Evolutionary conservation across 2,888 invertebrate species (phyloP).

Genomic region (Ypsolopha sequella): DNA sequence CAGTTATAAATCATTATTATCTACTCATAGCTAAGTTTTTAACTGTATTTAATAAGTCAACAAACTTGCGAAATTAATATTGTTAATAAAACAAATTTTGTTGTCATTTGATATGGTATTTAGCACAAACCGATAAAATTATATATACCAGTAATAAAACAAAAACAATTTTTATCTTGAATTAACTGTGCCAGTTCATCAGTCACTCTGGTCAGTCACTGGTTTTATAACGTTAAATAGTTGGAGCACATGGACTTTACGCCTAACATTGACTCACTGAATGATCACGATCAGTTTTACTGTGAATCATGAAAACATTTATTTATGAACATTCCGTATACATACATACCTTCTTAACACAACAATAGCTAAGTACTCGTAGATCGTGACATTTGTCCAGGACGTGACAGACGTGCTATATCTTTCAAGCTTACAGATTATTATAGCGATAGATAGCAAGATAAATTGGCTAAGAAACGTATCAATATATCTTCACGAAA

Average conservation of each 20-base stretch:
- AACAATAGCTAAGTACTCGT: background rate
- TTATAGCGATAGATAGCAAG: no score
- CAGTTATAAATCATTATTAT: no score
- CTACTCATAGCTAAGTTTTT: background rate
- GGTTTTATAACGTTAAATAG: background rate
- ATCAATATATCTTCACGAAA: no score
- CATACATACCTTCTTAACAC: no score
- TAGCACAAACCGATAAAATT: no score
- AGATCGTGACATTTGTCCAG: constrained; percentile 9
- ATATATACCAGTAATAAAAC: background rate
- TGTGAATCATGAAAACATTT: no score
- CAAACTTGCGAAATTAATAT: background rate
- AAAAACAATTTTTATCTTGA: background rate
- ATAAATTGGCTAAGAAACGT: no score
- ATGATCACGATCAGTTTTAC: background rate
- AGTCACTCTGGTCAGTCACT: background rate
- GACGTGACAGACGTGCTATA: constrained; percentile 14
- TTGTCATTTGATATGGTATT: no score
- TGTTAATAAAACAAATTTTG: no score
- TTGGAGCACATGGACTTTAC: background rate
- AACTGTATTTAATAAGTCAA: background rate
- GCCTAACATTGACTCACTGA: background rate
- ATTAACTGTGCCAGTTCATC: background rate
- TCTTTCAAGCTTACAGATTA: background rate
- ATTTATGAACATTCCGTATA: no score